Base-by-base conservation (phyloP, 2,797 vertebrate species). In the Acipenser transmontanus region DNA sequence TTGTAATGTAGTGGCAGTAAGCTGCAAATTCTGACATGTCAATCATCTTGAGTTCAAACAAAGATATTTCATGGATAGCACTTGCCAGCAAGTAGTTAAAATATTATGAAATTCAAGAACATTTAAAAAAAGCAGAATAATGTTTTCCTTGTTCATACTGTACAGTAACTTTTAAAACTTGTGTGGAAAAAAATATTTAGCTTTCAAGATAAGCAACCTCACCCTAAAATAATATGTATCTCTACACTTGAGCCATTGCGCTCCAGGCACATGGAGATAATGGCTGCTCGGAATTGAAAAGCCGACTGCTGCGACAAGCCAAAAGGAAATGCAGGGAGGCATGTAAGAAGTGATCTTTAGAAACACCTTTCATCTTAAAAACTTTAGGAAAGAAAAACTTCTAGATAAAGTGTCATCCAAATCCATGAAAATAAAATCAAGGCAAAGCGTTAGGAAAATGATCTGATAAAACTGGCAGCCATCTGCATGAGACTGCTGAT, bases 221-320 rank as follows among this genome's bases (percentile, higher is more conserved):
- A 34, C 34, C 34, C 34, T 63, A 59, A 69, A 80, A 77, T 78
- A 74, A 76, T 68, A 68, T 6, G 1, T 70, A 34, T 34, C 68
- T 68, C 59, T 12, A 2, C 68, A 62, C 66, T 73, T 68, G 73
- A 81, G 50, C 59, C 63, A 68, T 70, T 79, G 76, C 77, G 66
- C 62, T 79, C 66, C 77, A 81, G 79, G 77, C 70, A 78, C 81
- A 83, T 69, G 78, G 72, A 80, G 68, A 70, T 71, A 72, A 82
- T 71, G 74, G 62, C 76, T 64, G 68, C 0, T 50, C 73, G 68
- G 72, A 78, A 81, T 68, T 70, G 73, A 73, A 79, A 78, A 78
- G 60, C 62, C 69, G 3, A 34, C 34, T 34, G 34, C 34, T 34
- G 34, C 4, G 74, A 80, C 69, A 83, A 84, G 78, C 78, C 66